Base-by-base conservation (phyloP, 2,888 invertebrate species). In the Athetis lepigone region DNA sequence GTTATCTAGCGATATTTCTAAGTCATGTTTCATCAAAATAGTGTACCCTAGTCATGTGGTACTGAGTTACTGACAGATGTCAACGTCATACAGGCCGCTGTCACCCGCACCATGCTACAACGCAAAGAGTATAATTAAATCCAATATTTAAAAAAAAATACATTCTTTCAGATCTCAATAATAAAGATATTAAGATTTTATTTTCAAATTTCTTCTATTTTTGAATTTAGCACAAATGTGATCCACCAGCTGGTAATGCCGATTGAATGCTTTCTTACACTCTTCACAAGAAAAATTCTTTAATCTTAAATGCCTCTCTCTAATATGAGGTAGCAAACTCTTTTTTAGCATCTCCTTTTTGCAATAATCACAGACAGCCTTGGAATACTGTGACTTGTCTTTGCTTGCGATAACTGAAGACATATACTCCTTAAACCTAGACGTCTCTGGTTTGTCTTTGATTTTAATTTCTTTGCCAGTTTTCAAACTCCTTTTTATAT, bases 321-420 rank as follows among this genome's bases (percentile, higher is more conserved):
- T 74, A 2, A 93, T 93, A 54, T 94, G 93, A 0, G 81, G 70
- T 2, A 80, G 65, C 0, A 93, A 67, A 70, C 93, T 93, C 25
- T 94, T 94, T 52, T 93, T 94, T 6, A 92, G 19, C 93, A 93
- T 92, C 49, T 90, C 89, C 33, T 92, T 93, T 0, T 90, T 86
- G 18, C 93, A 93, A 70, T 92, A 92, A 75, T 93, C 90, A 54
- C 93, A 93, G 0, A 87, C 76, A 0, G 89, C 93, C 77, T 87
- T 89, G 0, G 87, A 88, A 74, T 90, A 91, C 2, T 89, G 85
- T 0, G 85, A 83, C 2, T 78, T 82, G 25, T 85, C 80, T 11
- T 81, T 82, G 18, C 61, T 59, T 0, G 89, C 87, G n/a, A 88
- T 87, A 0, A 83, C 77, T 0, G 86, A 86, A 1, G 77, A 79